Evolutionary conservation across 2,797 vertebrate genomes (phyloP), one percentile per base, ranked within the genome.

Genomic region (Euthynnus affinis): DNA sequence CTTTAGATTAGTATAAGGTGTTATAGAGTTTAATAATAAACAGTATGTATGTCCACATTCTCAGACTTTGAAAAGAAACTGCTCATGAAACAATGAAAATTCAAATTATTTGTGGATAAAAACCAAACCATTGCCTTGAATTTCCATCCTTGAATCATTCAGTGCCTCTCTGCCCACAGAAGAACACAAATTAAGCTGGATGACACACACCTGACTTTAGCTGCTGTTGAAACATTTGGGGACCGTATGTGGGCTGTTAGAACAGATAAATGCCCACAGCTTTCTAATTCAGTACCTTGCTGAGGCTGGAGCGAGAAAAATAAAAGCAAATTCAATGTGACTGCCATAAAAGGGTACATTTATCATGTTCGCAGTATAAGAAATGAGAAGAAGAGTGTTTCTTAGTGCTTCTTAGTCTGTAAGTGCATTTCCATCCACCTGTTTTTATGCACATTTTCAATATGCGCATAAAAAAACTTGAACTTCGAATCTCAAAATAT

Each of bases 381-480:
- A 29, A 59, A 14, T 27, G 57, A n/a, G 7, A 51, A 66, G 9
- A n/a, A 17, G 4, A 61, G 12, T 27, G 55, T 76, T 61, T 68
- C 48, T 67, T 56, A 51, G 56, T 48, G n/a, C n/a, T n/a, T n/a
- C n/a, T n/a, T n/a, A 27, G 59, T 71, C n/a, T 62, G 42, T 37
- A 37, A 1, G 29, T 37, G 34, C 9, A 37, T 9, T 9, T 37
- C 6, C 34, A 37, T 37, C 8, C 34, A 37, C 34, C 34, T 37
- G 8, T 37, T 32, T 32, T 32, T 32, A 32, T 32, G 29, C 29
- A 32, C 29, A 6, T 32, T 32, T 32, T 32, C 29, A 32, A 32
- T 32, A 6, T 32, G 5, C 6, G 5, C 29, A 32, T 32, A 32
- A 32, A 32, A 32, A 32, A 32, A 32, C 29, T 6, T 32, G 29